Base-by-base conservation (phyloP, 2,888 invertebrate genomes). In the Trichacis sp. region DNA sequence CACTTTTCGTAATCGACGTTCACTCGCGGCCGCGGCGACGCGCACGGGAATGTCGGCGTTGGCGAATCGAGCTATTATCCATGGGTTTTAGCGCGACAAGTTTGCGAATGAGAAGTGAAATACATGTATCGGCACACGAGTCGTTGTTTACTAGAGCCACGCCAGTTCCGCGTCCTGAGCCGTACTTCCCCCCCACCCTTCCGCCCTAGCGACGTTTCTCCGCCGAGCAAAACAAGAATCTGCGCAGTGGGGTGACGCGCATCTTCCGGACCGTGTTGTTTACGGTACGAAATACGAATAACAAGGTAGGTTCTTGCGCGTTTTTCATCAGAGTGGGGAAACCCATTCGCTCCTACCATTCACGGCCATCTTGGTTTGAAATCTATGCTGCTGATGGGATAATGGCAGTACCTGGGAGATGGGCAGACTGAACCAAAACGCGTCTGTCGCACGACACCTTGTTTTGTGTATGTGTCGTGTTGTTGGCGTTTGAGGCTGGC, bases 141-240 rank as follows among this genome's bases (percentile, higher is more conserved):
- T 74, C 76, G 77, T 83, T 83, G 82, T 83, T 83, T 83, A 83
- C 82, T 82, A 82, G 81, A 81, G 79, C 77, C 80, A 75, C 77
- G 80, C 80, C 80, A 79, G 72, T 72, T 69, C 68, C 68, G 71
- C 73, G 70, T 70, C 72, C 69, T 68, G 48, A 56, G 70, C 61
- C 72, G 63, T 64, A 33, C 38, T 30, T 17, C 60, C 64, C 65
- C 61, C 51, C 48, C 24, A 30, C 46, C 2, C 33, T 30, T 46
- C 49, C 30, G 24, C 43, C 47, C 50, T n/a, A n/a, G 47, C 48
- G 33, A 17, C 49, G 15, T n/a, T 47, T 45, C 8, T 24, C 47
- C 24, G 54, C 67, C 69, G 75, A 78, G 77, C 79, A 81, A 81
- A 82, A 82, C 81, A 82, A 78, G 81, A 79, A 73, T 70, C 75